A percentile compares a stretch with the other conserved stretches of the same genome.
Conservation (phyloP, 2,888 invertebrate species). For the Eugnorisma glareosa region DNA sequence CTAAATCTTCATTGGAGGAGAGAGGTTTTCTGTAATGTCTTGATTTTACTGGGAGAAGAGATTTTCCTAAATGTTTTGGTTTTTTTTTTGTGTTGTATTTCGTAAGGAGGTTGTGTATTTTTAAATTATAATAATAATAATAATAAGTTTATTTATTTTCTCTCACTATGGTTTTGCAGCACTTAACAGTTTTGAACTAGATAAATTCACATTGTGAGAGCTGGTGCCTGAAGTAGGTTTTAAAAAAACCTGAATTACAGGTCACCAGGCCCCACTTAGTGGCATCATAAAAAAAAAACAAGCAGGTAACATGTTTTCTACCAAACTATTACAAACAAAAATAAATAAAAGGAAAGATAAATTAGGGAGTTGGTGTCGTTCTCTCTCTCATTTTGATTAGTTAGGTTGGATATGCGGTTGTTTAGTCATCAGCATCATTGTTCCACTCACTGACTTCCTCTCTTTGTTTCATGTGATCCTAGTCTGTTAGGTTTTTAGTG, state of each 20-base stretch:
- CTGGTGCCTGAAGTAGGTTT: no score
- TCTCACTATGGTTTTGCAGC: no score
- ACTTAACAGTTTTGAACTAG: no score
- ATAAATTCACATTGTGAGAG: no score
- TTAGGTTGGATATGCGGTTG: neutral
- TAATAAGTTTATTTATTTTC: no score
- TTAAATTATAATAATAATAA: no score
- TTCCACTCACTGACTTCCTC: neutral
- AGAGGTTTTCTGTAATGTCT: constrained; percentile 45
- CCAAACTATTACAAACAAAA: no score
- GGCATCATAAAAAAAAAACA: no score
- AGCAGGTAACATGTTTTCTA: no score
- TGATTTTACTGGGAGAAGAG: constrained; percentile 18
- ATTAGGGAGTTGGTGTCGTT: neutral
- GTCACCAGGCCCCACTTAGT: no score
- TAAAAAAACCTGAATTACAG: no score
- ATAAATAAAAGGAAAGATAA: no score
- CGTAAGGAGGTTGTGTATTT: neutral
- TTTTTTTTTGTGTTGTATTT: constrained; percentile 13
- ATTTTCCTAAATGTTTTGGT: constrained; percentile 27
- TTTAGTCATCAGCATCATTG: neutral
- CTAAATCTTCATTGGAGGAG: constrained; percentile 63
- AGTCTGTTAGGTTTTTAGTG: neutral
- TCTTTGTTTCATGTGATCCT: neutral
- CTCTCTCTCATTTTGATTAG: neutral